Evolutionary conservation across 30 jellyfish, hydroid and myxozoan genomes (phyloP).

Genomic region (Cassiopea andromeda): DNA sequence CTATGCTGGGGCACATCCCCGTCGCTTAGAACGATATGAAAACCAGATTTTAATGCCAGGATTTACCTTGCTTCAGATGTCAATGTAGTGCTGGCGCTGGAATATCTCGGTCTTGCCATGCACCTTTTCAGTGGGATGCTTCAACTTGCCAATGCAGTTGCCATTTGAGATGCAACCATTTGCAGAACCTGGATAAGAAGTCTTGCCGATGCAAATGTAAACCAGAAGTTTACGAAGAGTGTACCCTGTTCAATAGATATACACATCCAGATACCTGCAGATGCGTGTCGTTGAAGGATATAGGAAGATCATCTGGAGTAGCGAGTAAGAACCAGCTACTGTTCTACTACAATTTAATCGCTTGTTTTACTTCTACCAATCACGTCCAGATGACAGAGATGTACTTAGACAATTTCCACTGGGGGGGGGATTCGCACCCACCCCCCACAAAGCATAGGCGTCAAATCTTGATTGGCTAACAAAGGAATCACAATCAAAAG

Average conservation of each 20-base stretch:
- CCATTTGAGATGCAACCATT: conserved; percentile 20
- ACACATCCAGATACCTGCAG: conserved; percentile 23
- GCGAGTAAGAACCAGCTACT: background rate
- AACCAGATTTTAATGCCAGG: too few species aligned
- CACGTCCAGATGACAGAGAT: background rate
- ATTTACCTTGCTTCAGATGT: conserved; percentile 5
- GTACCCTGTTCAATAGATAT: conserved; percentile 13
- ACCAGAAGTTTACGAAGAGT: background rate
- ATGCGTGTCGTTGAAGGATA: conserved; percentile 5
- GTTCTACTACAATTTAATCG: too few species aligned
- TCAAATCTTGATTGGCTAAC: too few species aligned
- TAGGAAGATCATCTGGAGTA: conserved; percentile 24
- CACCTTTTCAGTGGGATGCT: conserved; percentile 50
- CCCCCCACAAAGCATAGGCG: too few species aligned
- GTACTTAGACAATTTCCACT: too few species aligned
- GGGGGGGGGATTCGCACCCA: too few species aligned
- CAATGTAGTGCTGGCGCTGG: conserved; percentile 14
- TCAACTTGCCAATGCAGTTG: conserved; percentile 29
- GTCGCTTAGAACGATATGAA: too few species aligned
- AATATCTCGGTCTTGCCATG: background rate
- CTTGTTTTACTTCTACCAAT: background rate
- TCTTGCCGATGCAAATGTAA: conserved; percentile 41
- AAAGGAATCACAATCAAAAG: too few species aligned
- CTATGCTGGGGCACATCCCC: too few species aligned
- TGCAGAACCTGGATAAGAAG: conserved; percentile 16